Base-by-base conservation (phyloP, 2,113 vertebrate genomes). In the Lontra canadensis region DNA sequence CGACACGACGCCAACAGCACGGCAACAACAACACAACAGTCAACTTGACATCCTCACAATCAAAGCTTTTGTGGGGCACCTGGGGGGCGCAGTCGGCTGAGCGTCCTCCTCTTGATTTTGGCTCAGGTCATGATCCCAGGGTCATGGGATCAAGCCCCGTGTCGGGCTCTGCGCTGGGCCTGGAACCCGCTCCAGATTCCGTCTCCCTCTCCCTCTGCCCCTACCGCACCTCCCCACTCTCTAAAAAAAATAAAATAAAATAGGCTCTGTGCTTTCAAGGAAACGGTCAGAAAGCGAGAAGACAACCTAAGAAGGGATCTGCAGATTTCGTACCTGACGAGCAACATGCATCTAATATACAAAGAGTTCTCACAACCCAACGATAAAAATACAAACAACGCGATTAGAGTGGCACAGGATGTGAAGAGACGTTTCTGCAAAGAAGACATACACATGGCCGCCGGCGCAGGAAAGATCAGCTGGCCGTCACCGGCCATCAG, bases 401-500 rank as follows among this genome's bases (percentile, higher is more conserved):
- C 6, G 5, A n/a, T 31, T 31, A 73, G 47, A 67, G 1, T 0
- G 18, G 29, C 44, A 63, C 18, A 63, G 36, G 17, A 23, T 25
- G 21, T 34, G 13, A 52, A 73, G 0, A 39, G 18, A 71, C 12
- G 7, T 47, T 79, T 65, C 21, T 73, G 52, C 26, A 47, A 47
- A 94, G 47, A 61, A 18, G 9, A 85, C 1, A 14, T 6, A 39
- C 0, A 7, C 23, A 31, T 7, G 36, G 34, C 47, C 20, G 14
- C 17, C 0, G 2, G 69, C 71, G 59, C 13, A 0, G 0, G 69
- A 79, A 25, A 44, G 17, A 23, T 23, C 1, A 0, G 13, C 0
- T n/a, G 65, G 65, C 21, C 36, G 2, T n/a, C 61, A 44, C 25
- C 7, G 23, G 73, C 10, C 17, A 5, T 0, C 13, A 4, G 10